These are phyloP conservation scores for Piaya cayana DNA, from an alignment of 2,113 vertebrate species.

Conservation along the genomic window DNA sequence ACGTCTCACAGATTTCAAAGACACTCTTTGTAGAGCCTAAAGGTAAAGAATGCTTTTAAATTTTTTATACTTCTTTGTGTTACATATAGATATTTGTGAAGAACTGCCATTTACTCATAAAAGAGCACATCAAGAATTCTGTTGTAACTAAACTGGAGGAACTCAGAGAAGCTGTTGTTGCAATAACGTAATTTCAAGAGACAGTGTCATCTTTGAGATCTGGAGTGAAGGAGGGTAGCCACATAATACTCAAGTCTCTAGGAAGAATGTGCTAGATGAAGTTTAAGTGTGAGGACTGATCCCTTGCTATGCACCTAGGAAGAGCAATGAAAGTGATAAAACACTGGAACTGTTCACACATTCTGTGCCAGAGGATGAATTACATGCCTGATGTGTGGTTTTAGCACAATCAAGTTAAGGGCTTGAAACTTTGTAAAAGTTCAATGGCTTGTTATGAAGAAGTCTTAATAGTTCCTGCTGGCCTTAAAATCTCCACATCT, in stretches of 20 bases:
- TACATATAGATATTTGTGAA: not conserved
- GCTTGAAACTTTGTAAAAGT: constrained; percentile 15
- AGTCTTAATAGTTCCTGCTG: not conserved
- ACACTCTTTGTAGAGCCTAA: rapidly evolving
- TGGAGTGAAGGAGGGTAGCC: not conserved
- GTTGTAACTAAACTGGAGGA: not conserved
- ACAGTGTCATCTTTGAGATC: not conserved
- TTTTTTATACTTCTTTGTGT: not conserved
- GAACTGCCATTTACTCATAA: not conserved
- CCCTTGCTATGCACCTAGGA: not conserved
- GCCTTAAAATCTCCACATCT: constrained; percentile 19
- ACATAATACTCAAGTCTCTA: not conserved
- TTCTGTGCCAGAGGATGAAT: not conserved
- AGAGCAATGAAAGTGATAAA: not conserved
- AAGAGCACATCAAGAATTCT: not conserved
- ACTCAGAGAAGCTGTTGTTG: not conserved
- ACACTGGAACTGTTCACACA: not conserved
- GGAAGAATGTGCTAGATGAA: not conserved
- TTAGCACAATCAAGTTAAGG: constrained; percentile 6
- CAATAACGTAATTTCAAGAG: not conserved
- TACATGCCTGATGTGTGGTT: not conserved
- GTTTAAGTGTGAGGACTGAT: not conserved
- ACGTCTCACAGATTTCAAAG: not conserved
- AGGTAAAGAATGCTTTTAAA: rapidly evolving
- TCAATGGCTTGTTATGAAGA: not conserved